Base-by-base conservation (phyloP, 92 coral and sea anemone genomes). In the Muricea muricata region DNA sequence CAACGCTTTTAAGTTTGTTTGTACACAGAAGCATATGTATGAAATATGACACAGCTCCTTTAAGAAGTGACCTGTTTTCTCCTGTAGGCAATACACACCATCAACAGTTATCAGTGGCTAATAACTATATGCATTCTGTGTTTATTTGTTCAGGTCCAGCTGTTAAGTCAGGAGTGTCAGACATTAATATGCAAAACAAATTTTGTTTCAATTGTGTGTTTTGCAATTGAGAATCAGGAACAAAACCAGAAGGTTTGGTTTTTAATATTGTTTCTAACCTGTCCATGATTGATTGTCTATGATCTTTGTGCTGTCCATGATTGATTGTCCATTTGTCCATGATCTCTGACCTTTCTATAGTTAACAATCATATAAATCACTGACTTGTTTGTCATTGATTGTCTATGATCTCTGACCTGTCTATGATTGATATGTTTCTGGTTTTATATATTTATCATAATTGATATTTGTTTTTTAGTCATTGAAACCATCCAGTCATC, bases 201-300 rank as follows among this genome's bases (percentile, higher is more conserved):
- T 74, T 94, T 96, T 85, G 89, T 97, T 31, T 92, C 99, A 24
- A 93, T 96, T 68, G 57, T 96, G 71, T 96, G 99, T 67, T 96
- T 83, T 82, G 97, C 99, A 21, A 90, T 96, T 92, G 99, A 96
- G 83, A 96, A 93, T 33, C 99, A 97, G 45, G 99, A 96, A 40
- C 97, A 94, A 75, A 89, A 90, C 71, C 99, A 96, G 79, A 93
- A 94, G 78, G 83, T 78, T 17, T 28, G 28, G 13, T 17, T 37
- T 33, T 65, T 68, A 11, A 68, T 29, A 68, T 68, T 23, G 35
- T n/a, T n/a, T n/a, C n/a, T n/a, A n/a, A n/a, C 15, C 37, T 70
- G 29, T 70, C 7, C 13, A 34, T 69, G 3, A 4, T 69, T 18
- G 1, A 4, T 33, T 14, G 41, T 65, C 13, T 28, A 17, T 65